Conservation (phyloP, 2,113 vertebrate species). For the Dromaius novaehollandiae region DNA sequence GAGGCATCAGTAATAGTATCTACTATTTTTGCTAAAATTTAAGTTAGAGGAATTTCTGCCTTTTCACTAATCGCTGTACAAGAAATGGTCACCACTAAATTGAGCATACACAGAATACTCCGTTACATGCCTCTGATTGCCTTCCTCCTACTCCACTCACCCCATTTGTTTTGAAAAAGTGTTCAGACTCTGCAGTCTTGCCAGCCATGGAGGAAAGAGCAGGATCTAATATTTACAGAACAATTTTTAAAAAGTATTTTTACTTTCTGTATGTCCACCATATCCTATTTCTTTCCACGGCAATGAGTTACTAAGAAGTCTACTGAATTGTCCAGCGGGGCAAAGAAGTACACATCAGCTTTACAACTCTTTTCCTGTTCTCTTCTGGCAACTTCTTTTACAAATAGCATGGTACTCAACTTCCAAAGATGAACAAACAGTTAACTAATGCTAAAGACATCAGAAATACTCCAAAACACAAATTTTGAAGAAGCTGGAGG, state of each 20-base stretch:
- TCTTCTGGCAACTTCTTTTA: background rate
- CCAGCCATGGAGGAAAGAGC: background rate
- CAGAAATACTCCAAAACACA: background rate
- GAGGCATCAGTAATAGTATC: background rate
- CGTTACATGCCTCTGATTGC: background rate
- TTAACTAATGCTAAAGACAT: background rate
- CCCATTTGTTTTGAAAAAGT: background rate
- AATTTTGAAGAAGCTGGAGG: background rate
- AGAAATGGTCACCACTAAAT: background rate
- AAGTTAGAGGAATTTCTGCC: background rate
- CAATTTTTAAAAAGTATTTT: background rate
- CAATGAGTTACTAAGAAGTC: background rate
- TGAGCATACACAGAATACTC: background rate
- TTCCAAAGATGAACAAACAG: background rate
- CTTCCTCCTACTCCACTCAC: background rate
- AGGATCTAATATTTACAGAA: background rate
- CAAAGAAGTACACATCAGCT: background rate
- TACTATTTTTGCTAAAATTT: background rate
- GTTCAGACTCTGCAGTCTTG: background rate
- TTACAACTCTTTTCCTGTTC: background rate
- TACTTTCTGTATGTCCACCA: background rate
- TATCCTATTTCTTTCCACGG: background rate
- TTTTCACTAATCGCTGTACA: background rate
- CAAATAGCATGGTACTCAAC: background rate
- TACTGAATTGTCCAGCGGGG: background rate